A percentile compares a stretch with the other conserved stretches of the same genome.
Conservation (phyloP, 2,888 invertebrate species). For the Himalopsyche kuldschensis region DNA sequence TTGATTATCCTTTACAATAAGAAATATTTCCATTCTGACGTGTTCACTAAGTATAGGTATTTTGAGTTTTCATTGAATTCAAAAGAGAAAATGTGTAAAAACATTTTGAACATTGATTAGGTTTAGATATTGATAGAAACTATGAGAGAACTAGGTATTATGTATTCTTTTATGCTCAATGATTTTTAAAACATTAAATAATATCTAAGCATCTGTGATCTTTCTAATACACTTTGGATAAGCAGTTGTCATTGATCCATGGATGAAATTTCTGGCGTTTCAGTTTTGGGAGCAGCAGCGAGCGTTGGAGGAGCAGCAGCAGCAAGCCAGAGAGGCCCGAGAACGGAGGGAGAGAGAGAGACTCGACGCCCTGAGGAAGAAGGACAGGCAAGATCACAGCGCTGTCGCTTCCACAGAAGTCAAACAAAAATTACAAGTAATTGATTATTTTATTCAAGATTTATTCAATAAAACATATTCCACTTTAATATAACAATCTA, state of each 20-base stretch:
- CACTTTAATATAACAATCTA: too few relatives aligned
- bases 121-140: too few relatives aligned
- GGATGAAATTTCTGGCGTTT: constrained; percentile 42
- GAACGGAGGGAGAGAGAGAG: constrained; percentile 78
- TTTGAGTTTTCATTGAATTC: too few relatives aligned
- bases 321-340: constrained; percentile 69
- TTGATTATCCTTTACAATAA: background rate
- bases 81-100: too few relatives aligned
- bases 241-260: background rate
- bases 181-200: too few relatives aligned
- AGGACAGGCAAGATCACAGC: constrained; percentile 93
- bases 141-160: too few relatives aligned
- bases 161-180: too few relatives aligned
- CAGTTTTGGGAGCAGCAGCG: constrained; percentile 89
- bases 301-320: constrained; percentile 77
- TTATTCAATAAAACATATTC: background rate
- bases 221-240: background rate
- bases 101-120: too few relatives aligned
- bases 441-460: background rate
- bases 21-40: too few relatives aligned
- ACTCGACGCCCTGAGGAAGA: constrained; percentile 84
- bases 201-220: too few relatives aligned
- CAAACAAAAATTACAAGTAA: constrained; percentile 90
- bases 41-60: too few relatives aligned
- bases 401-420: constrained; percentile 96